Base-by-base conservation (phyloP, 1,140 invertebrate species). In the Caerostris extrusa region DNA sequence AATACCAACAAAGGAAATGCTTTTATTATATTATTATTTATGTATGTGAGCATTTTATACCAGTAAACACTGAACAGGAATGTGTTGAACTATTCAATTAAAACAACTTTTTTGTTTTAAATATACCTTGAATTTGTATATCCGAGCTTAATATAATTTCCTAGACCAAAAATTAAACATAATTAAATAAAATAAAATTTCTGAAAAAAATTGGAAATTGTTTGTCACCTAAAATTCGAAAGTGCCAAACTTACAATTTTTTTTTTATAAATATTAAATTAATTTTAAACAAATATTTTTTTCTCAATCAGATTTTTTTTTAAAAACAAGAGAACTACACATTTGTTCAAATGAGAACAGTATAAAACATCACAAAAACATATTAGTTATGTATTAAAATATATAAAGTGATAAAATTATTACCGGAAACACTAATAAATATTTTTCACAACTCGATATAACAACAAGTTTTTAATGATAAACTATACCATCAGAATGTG, bases 401-500 rank as follows among this genome's bases (percentile, higher is more conserved):
- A 77, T 12, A 77, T 34, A 77, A 12, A 50, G 71, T 34, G 71
- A 77, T 77, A 77, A 77, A 77, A 77, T 77, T 77, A 50, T 57
- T 19, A 83, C 56, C 57, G n/a, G 19, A 83, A 83, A 56, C 82
- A 83, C 55, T 56, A 83, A 83, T 83, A 83, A 83, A 83, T 56
- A 83, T 83, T 83, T 83, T 58, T 83, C 55, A 58, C 71, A 77
- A 77, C 71, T 77, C 50, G 50, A 77, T 50, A 34, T 12, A 4
- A 64, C 53, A 77, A 77, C 71, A 77, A 77, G 71, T 77, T 77
- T n/a, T 77, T 50, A 77, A 19, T 77, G 50, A 77, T 77, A 5
- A 77, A 77, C 12, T 77, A 77, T 50, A 77, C 19, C 71, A 77
- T 50, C 12, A 7, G 50, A 77, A 77, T 77, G 34, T 34, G 53